Conservation (phyloP, 2,888 invertebrate species). For the Caenorhabditis angaria region DNA sequence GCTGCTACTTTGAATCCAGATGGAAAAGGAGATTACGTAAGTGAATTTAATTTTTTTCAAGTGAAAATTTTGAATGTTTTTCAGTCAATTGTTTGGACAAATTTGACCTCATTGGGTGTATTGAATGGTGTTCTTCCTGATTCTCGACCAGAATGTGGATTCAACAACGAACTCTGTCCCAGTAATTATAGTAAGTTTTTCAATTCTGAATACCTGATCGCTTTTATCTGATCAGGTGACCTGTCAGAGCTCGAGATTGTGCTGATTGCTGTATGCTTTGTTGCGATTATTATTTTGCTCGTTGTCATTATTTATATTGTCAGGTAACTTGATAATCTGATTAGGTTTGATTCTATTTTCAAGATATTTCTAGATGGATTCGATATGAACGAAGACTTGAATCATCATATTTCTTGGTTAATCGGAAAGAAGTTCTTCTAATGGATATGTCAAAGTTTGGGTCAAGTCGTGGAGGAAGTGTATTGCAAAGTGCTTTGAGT, state of each 20-base stretch:
- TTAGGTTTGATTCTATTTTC: not conserved
- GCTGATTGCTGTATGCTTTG: slow-evolving; percentile 37
- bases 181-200: slow-evolving; percentile 20
- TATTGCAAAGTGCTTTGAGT: slow-evolving; percentile 38
- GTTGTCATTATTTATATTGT: slow-evolving; percentile 36
- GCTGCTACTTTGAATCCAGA: slow-evolving; percentile 37
- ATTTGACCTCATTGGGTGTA: slow-evolving; percentile 32
- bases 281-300: slow-evolving; percentile 28
- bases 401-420: slow-evolving; percentile 45
- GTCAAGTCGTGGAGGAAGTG: slow-evolving; percentile 46
- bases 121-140: slow-evolving; percentile 30
- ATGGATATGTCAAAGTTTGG: slow-evolving; percentile 45
- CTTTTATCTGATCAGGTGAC: slow-evolving; percentile 37
- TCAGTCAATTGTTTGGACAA: slow-evolving; percentile 32
- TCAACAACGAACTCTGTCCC: slow-evolving; percentile 45
- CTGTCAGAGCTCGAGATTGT: slow-evolving; percentile 51
- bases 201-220: slow-evolving; percentile 1
- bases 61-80: not conserved
- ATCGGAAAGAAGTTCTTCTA: slow-evolving; percentile 38
- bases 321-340: slow-evolving; percentile 10
- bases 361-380: slow-evolving; percentile 35
- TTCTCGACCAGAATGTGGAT: slow-evolving; percentile 47
- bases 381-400: slow-evolving; percentile 49
- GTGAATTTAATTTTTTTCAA: not conserved
- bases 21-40: slow-evolving; percentile 39